A percentile compares a stretch with the other conserved stretches of the same genome.
Conservation (phyloP, 2,888 invertebrate genomes). For the Hydrotaea diabolus region DNA sequence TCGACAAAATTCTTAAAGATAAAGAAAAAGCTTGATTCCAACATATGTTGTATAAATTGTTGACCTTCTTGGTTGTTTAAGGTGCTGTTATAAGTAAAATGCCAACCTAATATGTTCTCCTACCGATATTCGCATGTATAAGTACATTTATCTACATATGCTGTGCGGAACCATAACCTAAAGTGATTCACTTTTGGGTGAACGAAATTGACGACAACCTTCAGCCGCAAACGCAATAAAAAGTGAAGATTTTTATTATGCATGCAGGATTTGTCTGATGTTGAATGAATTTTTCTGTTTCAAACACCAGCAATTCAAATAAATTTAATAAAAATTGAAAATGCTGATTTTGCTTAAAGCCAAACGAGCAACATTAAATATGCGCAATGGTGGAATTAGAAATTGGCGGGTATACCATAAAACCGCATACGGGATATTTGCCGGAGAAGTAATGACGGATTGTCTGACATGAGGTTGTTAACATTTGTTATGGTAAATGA, state of each 20-base stretch:
- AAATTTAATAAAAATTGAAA: conserved; percentile 24
- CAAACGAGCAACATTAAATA: neutral
- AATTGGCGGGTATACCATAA: neutral
- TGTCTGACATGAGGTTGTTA: too few relatives aligned
- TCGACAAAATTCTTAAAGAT: too few relatives aligned
- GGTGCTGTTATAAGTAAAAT: too few relatives aligned
- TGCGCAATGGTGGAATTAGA: neutral
- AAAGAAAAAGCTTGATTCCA: too few relatives aligned
- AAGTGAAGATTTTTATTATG: conserved; percentile 19
- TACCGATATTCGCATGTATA: neutral
- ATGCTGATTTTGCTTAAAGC: conserved; percentile 17
- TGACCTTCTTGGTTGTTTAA: too few relatives aligned
- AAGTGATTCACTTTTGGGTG: conserved; percentile 32
- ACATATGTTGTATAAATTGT: too few relatives aligned
- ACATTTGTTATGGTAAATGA: too few relatives aligned
- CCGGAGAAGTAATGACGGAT: neutral
- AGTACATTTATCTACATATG: neutral
- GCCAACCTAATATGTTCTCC: neutral
- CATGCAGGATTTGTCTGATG: conserved; percentile 26
- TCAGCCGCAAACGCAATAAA: conserved; percentile 17
- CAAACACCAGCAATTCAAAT: neutral
- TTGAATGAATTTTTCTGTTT: conserved; percentile 6
- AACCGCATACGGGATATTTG: neutral
- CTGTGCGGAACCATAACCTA: neutral
- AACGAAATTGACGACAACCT: conserved; percentile 32